phyloP scores from a whole-genome alignment of 2,113 vertebrate species.

The Thomomys bottae region DNA sequence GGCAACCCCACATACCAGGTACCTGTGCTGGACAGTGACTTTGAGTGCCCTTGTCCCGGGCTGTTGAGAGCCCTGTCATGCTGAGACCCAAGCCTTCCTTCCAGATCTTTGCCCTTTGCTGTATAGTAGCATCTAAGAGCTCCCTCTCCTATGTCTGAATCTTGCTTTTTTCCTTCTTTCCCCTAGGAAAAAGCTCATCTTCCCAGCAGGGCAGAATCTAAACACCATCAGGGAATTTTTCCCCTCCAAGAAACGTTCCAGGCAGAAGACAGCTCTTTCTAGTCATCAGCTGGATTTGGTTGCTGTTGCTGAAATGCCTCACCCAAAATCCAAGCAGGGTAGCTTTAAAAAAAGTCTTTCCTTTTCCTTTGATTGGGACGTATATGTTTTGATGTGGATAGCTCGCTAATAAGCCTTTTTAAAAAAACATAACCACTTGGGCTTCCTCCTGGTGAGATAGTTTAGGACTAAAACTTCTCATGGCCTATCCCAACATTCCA shows the following conservation, averaged over 20 bases:
- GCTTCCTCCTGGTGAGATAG: conserved; percentile 24
- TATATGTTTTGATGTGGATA: not conserved
- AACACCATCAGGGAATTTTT: not conserved
- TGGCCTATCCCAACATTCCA: conserved; percentile 36
- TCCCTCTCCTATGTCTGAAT: not conserved
- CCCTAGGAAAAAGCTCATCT: not conserved
- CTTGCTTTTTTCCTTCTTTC: not conserved
- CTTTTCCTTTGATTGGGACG: not conserved
- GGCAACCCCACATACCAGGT: not conserved
- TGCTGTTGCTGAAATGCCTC: not conserved
- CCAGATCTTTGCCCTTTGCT: not conserved
- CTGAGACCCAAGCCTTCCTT: not conserved
- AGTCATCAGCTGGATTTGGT: not conserved
- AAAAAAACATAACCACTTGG: conserved; percentile 34
- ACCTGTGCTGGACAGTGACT: not conserved
- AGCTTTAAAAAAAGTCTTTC: not conserved
- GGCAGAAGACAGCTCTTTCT: not conserved
- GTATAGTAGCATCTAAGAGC: not conserved
- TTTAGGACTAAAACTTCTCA: conserved; percentile 19
- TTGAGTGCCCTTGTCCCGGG: not conserved
- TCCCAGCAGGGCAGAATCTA: not conserved
- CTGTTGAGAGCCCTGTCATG: not conserved
- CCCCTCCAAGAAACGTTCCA: not conserved
- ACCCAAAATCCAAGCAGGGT: not conserved
- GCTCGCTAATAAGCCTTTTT: conserved; percentile 11